Base-by-base conservation (phyloP, 2,797 vertebrate species). In the Hoplostethus mediterraneus region DNA sequence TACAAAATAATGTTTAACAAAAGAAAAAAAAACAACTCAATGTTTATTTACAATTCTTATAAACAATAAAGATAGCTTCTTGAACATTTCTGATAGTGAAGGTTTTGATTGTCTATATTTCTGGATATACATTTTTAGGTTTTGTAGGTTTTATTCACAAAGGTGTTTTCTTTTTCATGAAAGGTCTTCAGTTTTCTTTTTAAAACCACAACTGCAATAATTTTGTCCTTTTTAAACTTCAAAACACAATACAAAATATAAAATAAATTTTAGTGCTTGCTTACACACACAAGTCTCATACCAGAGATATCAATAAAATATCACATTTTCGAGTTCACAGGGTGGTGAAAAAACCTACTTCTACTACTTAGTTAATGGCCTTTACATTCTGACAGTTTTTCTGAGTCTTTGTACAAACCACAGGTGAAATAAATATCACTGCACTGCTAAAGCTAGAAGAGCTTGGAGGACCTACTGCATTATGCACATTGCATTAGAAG, bases 1-100 rank as follows among this genome's bases (percentile, higher is more conserved):
- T 97, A 99, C 96, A 98, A 98, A 99, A 98, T 96, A 97, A 99
- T 97, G 96, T 95, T 96, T 93, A 97, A 97, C 95, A 95, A 97
- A 92, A 95, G 67, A 73, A 76, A 81, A 85, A 79, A 72, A 87
- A 90, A 89, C 59, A 91, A 87, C 87, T 95, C 94, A 96, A 96
- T 96, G 95, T 95, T 95, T 98, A 97, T 98, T 95, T 99, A 98
- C 97, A 99, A 96, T 97, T 96, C 94, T 96, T 98, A 98, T 97
- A 97, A 97, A 97, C 96, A 95, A 97, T 92, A 97, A 96, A 95
- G 91, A 96, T 96, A 95, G 96, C 95, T 95, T 97, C 94, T 96
- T 95, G 94, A 96, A 96, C 95, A 96, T 94, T 95, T 95, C 90
- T 91, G 94, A 95, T 95, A 96, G 87, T 96, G 96, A 96, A 95